Conservation (phyloP, 2,113 vertebrate species). For the Miniopterus natalensis region DNA sequence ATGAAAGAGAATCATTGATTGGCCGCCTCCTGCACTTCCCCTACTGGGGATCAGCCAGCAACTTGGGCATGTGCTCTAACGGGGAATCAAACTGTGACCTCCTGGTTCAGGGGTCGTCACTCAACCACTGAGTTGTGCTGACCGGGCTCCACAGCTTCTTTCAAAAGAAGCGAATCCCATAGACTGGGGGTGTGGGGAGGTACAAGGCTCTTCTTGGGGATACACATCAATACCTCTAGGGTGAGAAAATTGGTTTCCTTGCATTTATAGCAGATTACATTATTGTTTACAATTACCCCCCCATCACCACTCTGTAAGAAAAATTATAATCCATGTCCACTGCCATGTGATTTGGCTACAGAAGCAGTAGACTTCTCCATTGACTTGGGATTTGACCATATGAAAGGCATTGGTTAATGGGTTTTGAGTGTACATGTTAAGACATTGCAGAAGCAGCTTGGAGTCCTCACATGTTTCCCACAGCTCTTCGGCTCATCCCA, state of each 20-base stretch:
- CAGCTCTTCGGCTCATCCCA: not conserved
- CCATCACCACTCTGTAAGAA: not conserved
- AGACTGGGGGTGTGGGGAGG: not conserved
- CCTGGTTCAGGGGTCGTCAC: too few relatives aligned
- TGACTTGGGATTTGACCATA: not conserved
- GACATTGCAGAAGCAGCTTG: not conserved
- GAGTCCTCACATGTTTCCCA: not conserved
- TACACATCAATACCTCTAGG: not conserved
- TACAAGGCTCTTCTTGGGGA: not conserved
- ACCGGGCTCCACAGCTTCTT: not conserved
- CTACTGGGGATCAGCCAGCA: too few relatives aligned
- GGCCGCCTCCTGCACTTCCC: too few relatives aligned
- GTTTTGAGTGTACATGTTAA: not conserved
- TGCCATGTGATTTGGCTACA: not conserved
- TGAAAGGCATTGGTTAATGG: not conserved
- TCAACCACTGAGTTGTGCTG: too few relatives aligned
- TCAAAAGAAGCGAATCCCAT: not conserved
- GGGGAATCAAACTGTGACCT: too few relatives aligned
- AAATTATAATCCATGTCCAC: not conserved
- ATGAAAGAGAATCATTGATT: too few relatives aligned
- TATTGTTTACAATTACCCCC: slow-evolving; percentile 23
- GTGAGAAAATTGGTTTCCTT: not conserved
- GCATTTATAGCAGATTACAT: not conserved
- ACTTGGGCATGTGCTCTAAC: too few relatives aligned
- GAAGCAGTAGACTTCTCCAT: not conserved